Evolutionary conservation across 2,113 vertebrate species (phyloP), one percentile per base, ranked within the genome.

Genomic region (Galemys pyrenaicus): DNA sequence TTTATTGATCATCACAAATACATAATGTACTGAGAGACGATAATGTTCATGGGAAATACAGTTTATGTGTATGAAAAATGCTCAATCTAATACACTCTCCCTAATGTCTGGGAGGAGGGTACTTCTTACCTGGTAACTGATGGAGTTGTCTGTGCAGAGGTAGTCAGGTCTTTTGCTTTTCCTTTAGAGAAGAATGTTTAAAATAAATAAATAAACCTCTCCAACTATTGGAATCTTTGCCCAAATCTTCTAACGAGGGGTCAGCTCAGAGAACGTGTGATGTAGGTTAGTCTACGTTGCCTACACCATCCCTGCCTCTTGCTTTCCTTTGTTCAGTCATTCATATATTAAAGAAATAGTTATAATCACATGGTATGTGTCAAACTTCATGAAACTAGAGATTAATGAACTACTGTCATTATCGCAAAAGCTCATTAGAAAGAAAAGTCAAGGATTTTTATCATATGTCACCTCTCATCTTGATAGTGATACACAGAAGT

Each of bases 1-100:
- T 81, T 97, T 97, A 97, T 97, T 97, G 95, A 97, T 96, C 92
- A 46, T 79, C 84, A 8, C 35, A 87, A 96, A 96, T 93, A 79
- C 94, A 93, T 96, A 96, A 97, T 96, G 94, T 93, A 88, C 81
- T 37, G 44, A 89, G 94, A 87, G 92, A 88, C 7, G 56, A 71
- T 95, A 79, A 89, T 90, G 92, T 88, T 87, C 85, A 81, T 70
- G 54, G 87, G 49, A 94, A 95, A 89, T 89, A 89, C 3, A 87
- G 89, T 94, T 58, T 80, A 67, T 49, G 87, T 82, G 56, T 65
- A 92, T 74, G 87, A 92, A 94, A 95, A 92, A 92, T 90, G 78
- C 46, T 89, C 49, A 2, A 4, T 91, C 56, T 54, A 54, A 89
- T 64, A 41, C 15, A 22, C 28, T 73, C 9, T 73, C 41, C n/a